A percentile compares a stretch with the other conserved stretches of the same genome.
Conservation (phyloP, 2,113 vertebrate species). For the Thunnus thynnus region DNA sequence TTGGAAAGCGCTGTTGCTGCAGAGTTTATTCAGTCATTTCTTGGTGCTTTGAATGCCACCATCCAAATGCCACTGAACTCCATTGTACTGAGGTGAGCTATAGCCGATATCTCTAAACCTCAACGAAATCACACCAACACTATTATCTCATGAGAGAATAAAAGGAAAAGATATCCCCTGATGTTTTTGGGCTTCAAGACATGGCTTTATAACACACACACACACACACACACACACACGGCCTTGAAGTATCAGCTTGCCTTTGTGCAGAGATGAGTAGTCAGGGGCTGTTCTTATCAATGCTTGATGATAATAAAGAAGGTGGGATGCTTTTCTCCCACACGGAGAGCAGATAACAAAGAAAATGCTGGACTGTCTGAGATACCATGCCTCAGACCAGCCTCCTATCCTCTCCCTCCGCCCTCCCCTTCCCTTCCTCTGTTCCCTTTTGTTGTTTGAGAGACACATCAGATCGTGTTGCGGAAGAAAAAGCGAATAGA, state of each 20-base stretch:
- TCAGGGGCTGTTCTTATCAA: conserved; percentile 71
- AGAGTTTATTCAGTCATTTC: neutral
- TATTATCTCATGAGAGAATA: conserved; percentile 36
- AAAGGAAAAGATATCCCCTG: conserved; percentile 43
- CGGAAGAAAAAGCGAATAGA: conserved; percentile 62
- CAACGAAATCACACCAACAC: conserved; percentile 36
- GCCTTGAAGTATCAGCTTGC: conserved; percentile 67
- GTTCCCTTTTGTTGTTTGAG: conserved; percentile 77
- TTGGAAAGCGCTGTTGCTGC: neutral
- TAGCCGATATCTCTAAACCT: conserved; percentile 18
- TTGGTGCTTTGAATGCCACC: neutral
- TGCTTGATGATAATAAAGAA: conserved; percentile 77
- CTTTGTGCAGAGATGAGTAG: conserved; percentile 71
- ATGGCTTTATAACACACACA: conserved; percentile 28
- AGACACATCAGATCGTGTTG: conserved; percentile 78
- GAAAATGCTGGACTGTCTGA: conserved; percentile 65
- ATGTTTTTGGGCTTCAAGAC: conserved; percentile 44
- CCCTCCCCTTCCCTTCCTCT: conserved; percentile 38
- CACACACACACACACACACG: conserved; percentile 4
- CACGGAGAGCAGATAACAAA: conserved; percentile 76
- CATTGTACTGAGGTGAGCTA: conserved; percentile 29
- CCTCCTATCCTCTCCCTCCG: conserved; percentile 24
- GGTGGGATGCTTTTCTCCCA: conserved; percentile 64
- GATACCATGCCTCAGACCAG: conserved; percentile 60
- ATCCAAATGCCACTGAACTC: conserved; percentile 2